phyloP scores from a whole-genome alignment of 2,888 invertebrate species.

The Orchesellides sinensis region DNA sequence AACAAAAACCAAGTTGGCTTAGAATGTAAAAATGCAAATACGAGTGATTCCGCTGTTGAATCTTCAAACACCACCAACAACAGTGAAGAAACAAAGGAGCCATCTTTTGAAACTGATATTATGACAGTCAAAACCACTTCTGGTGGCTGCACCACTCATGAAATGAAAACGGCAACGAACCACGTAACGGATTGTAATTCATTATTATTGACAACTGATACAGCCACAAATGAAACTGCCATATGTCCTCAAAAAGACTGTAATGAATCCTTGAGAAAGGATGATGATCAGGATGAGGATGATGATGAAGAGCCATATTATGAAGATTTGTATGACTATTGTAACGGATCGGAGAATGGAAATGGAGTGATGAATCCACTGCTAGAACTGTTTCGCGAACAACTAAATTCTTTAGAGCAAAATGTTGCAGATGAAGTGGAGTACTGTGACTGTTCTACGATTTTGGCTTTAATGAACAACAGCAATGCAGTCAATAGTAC shows the following conservation, averaged over 20 bases:
- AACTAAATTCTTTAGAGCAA: conserved; percentile 60
- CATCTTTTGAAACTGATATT: background rate
- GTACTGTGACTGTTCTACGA: conserved; percentile 64
- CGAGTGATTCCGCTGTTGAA: conserved; percentile 8
- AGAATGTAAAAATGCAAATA: background rate
- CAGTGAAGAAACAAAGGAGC: conserved; percentile 1
- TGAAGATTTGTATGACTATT: conserved; percentile 70
- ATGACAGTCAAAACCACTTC: conserved; percentile 21
- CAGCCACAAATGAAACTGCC: conserved; percentile 21
- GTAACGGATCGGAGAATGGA: conserved; percentile 60
- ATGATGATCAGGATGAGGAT: too few species aligned
- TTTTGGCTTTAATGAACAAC: conserved; percentile 50
- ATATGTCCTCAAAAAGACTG: conserved; percentile 14
- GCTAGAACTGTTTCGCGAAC: conserved; percentile 59
- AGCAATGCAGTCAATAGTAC: background rate
- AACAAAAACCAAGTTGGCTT: background rate
- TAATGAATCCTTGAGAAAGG: conserved; percentile 18
- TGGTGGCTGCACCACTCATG: background rate
- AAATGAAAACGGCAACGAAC: background rate
- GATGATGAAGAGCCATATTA: conserved; percentile 68
- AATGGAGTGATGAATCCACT: conserved; percentile 46
- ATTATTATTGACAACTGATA: conserved; percentile 40
- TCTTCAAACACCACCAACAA: background rate
- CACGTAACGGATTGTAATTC: conserved; percentile 46
- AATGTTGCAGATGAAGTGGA: conserved; percentile 65